A percentile compares a stretch with the other conserved stretches of the same genome.
phyloP scores from a whole-genome alignment of 2,888 invertebrate species.

The Dione vanillae region DNA sequence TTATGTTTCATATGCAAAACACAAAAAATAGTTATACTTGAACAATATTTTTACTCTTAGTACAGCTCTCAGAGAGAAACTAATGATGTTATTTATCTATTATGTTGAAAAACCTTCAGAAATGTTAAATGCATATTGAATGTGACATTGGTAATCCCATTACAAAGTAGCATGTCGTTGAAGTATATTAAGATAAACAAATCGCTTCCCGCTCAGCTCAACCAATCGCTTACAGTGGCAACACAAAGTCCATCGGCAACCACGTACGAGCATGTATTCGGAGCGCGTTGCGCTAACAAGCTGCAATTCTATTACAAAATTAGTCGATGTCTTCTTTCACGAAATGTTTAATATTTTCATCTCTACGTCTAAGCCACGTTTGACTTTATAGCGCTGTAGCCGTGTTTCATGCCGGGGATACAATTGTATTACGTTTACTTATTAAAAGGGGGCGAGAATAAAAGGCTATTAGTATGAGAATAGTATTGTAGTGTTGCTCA shows the following conservation, averaged over 20 bases:
- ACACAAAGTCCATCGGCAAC: slow-evolving; percentile 49
- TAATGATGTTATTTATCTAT: neutral
- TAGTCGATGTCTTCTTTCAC: slow-evolving; percentile 67
- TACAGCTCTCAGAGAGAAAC: neutral
- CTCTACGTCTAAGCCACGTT: slow-evolving; percentile 41
- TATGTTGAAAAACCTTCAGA: neutral
- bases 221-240: slow-evolving; percentile 49
- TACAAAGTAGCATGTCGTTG: neutral
- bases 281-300: slow-evolving; percentile 75
- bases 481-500: neutral
- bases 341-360: slow-evolving; percentile 59
- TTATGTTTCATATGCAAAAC: slow-evolving; percentile 33
- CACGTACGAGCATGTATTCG: slow-evolving; percentile 74
- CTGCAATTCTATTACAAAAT: slow-evolving; percentile 78
- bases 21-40: too few relatives aligned
- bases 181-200: neutral
- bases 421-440: slow-evolving; percentile 38
- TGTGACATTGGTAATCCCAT: neutral
- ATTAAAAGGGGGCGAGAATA: slow-evolving; percentile 26
- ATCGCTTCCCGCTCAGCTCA: slow-evolving; percentile 25
- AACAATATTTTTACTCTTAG: neutral
- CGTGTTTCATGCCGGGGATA: slow-evolving; percentile 31
- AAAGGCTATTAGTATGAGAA: slow-evolving; percentile 25
- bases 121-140: neutral
- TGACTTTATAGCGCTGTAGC: slow-evolving; percentile 38